Percentiles rank a stretch among this genome's conserved stretches.
These are phyloP conservation scores for zebrafish (Danio rerio) DNA, from an alignment of 2,113 vertebrate genomes.

Conservation along the genomic window DNA sequence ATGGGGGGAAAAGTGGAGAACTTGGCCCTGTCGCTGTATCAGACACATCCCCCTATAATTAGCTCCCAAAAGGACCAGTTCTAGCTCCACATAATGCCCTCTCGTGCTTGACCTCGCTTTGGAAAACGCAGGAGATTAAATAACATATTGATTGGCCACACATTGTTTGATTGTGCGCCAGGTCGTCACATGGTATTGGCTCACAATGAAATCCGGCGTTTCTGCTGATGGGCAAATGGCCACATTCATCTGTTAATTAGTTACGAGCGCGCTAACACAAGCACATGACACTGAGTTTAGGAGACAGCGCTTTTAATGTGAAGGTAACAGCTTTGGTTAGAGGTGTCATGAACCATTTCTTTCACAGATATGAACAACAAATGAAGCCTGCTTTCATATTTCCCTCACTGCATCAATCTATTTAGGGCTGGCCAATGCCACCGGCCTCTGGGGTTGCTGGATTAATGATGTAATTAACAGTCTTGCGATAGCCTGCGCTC, in stretches of 20 bases:
- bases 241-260: conserved; percentile 3
- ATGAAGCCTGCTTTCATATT: conserved; percentile 31
- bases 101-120: neutral
- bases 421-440: neutral
- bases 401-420: conserved; percentile 29
- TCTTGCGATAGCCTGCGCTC: neutral
- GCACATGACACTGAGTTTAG: conserved; percentile 1
- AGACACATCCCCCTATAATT: conserved; percentile 14
- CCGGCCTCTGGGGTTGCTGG: neutral
- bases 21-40: neutral
- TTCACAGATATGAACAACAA: conserved; percentile 21
- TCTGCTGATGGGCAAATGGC: conserved; percentile 5
- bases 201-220: neutral
- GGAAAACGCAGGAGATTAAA: conserved; percentile 22
- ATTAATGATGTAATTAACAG: conserved; percentile 52
- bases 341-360: conserved; percentile 1
- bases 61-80: neutral
- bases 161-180: neutral
- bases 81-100: conserved; percentile 8
- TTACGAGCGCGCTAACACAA: neutral
- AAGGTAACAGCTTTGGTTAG: conserved; percentile 15
- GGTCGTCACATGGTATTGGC: neutral
- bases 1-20: neutral
- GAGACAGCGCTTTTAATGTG: neutral
- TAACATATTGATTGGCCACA: conserved; percentile 12